phyloP scores from a whole-genome alignment of 2,113 vertebrate genomes.

The Protomyctophum bolini region DNA sequence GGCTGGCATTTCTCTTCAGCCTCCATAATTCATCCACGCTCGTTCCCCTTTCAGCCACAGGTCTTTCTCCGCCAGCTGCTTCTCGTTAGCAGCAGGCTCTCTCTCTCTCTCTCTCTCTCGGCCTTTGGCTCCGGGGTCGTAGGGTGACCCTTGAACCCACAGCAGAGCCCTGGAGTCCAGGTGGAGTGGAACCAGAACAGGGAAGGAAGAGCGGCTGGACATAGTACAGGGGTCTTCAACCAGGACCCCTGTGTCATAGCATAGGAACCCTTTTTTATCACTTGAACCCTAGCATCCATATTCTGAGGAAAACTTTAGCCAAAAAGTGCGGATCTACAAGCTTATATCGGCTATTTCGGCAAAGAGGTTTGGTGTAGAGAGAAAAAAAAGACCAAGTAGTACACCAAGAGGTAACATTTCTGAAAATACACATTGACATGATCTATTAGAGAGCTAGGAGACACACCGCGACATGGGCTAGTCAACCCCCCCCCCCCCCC shows the following conservation, averaged over 20 bases:
- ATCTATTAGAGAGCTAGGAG: neutral
- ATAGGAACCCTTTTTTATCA: too few species aligned
- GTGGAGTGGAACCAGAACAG: constrained; percentile 49
- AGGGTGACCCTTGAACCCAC: constrained; percentile 58
- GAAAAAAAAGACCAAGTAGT: too few species aligned
- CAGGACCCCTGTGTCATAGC: too few species aligned
- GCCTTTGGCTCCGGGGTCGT: constrained; percentile 50
- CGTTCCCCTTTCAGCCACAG: neutral
- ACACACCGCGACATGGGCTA: neutral
- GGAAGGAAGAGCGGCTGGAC: constrained; percentile 43
- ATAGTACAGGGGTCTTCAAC: too few species aligned
- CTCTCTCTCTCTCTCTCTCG: neutral
- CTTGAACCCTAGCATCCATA: too few species aligned
- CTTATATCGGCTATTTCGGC: too few species aligned
- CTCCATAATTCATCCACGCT: constrained; percentile 11
- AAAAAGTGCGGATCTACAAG: too few species aligned
- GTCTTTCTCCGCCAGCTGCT: constrained; percentile 55
- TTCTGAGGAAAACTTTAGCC: too few species aligned
- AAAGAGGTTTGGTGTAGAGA: too few species aligned
- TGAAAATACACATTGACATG: too few species aligned
- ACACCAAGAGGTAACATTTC: too few species aligned
- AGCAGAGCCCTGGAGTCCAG: constrained; percentile 37
- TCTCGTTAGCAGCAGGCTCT: constrained; percentile 61
- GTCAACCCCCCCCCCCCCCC: neutral
- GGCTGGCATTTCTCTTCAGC: neutral